Evolutionary conservation across 2,113 vertebrate species (phyloP).

Genomic region (Crotalus helleri): DNA sequence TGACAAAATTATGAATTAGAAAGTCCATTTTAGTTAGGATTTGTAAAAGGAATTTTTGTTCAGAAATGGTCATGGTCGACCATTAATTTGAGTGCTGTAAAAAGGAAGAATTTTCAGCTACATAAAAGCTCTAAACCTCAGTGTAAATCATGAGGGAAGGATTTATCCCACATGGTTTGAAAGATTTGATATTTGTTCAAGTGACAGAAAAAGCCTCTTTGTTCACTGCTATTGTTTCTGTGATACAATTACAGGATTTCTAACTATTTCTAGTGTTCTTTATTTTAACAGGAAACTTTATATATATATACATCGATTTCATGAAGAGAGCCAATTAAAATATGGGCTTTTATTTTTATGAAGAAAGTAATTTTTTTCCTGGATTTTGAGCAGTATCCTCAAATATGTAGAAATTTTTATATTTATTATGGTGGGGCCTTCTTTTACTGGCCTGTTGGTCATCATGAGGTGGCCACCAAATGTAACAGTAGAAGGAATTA

Average conservation of each 20-base stretch:
- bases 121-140: not conserved
- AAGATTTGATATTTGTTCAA: not conserved
- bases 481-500: too few species aligned
- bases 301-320: not conserved
- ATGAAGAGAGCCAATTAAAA: not conserved
- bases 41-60: not conserved
- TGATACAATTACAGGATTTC: not conserved
- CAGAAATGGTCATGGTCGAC: not conserved
- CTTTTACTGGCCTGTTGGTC: too few species aligned
- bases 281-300: not conserved
- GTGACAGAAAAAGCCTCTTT: not conserved
- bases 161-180: not conserved
- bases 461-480: too few species aligned
- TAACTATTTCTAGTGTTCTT: not conserved
- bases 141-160: not conserved
- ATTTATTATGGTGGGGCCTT: too few species aligned
- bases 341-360: not conserved
- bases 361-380: not conserved
- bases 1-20: not conserved
- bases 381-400: not conserved
- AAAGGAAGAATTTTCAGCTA: not conserved
- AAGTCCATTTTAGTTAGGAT: not conserved
- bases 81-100: not conserved
- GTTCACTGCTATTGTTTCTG: not conserved
- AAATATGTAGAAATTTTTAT: not conserved